These are phyloP conservation scores for Pachycephala philippinensis DNA, from an alignment of 2,113 vertebrate species.

Conservation along the genomic window DNA sequence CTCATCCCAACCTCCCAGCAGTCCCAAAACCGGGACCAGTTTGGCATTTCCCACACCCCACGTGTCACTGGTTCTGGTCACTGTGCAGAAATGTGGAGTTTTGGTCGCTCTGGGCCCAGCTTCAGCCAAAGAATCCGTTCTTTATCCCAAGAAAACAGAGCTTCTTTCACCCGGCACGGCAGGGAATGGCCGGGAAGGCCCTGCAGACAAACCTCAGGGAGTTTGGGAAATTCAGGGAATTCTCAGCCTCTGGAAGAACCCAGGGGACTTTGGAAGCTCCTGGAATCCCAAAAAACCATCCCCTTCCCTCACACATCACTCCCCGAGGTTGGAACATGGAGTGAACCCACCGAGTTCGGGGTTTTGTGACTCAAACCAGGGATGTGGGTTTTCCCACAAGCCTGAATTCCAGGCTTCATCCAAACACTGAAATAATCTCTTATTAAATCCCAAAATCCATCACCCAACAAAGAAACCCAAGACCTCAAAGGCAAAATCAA, in stretches of 20 bases:
- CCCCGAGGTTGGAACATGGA: rapidly evolving
- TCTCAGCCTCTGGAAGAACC: background rate
- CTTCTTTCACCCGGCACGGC: background rate
- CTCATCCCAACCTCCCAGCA: background rate
- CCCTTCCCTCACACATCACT: too few species aligned
- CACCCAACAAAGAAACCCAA: background rate
- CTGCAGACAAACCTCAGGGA: background rate
- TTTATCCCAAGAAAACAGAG: background rate
- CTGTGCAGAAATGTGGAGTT: background rate
- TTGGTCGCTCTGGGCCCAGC: background rate
- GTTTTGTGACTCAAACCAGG: background rate
- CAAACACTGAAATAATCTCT: background rate
- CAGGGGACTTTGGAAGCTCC: background rate
- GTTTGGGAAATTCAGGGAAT: background rate
- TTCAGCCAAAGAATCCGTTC: background rate
- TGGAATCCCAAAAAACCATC: rapidly evolving
- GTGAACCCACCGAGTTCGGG: rapidly evolving
- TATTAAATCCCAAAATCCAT: background rate
- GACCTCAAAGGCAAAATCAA: background rate
- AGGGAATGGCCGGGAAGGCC: background rate
- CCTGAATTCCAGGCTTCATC: background rate
- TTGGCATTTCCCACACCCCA: background rate
- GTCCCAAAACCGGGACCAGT: background rate
- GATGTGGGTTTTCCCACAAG: background rate
- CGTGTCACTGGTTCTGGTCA: background rate